Conservation (phyloP, 2,797 vertebrate genomes). For the Epinephelus awoara region DNA sequence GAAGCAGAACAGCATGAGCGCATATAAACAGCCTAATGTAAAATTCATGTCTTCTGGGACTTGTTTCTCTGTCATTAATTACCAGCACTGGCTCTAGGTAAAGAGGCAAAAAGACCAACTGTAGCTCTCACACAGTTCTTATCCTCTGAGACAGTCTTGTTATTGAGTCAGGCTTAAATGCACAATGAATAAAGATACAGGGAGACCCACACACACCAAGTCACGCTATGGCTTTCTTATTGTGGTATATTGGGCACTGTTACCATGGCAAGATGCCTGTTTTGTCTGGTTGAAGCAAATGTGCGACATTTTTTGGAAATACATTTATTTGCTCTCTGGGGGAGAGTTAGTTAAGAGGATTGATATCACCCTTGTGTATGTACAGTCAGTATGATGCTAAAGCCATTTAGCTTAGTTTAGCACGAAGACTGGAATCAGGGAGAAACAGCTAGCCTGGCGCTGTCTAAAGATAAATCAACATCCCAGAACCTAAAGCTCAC, state of each 20-base stretch:
- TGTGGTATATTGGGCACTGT: conserved; percentile 4
- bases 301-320: not conserved
- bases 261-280: not conserved
- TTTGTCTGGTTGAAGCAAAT: conserved; percentile 27
- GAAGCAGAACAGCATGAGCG: conserved; percentile 57
- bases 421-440: no score
- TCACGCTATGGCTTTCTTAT: conserved; percentile 23
- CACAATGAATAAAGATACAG: conserved; percentile 34
- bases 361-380: no score
- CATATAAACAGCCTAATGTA: conserved; percentile 79
- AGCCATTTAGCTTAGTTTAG: no score
- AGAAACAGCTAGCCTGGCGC: no score
- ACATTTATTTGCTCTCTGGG: not conserved
- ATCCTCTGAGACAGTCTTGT: conserved; percentile 58
- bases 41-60: conserved; percentile 83
- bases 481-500: no score
- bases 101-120: conserved; percentile 70
- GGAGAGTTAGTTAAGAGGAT: not conserved
- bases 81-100: conserved; percentile 69
- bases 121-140: conserved; percentile 51
- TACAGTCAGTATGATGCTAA: no score
- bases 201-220: conserved; percentile 3
- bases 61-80: conserved; percentile 82
- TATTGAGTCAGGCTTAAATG: conserved; percentile 53
- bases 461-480: no score